Evolutionary conservation across 53 echinoderm and acorn worm species (phyloP), one percentile per base, ranked within the genome.

Genomic region (Echinarachnius parma): DNA sequence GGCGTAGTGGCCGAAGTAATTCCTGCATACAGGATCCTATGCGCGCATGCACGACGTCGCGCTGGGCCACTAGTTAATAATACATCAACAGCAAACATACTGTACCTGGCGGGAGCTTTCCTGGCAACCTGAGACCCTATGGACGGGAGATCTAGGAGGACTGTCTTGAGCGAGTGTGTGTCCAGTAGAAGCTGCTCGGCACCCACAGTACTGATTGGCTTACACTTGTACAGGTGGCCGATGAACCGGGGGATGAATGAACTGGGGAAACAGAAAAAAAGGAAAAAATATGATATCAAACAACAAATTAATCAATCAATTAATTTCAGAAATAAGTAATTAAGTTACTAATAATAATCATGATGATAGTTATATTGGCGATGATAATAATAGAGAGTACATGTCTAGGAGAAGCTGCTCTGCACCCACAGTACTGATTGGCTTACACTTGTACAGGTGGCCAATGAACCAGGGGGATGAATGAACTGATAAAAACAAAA

Each of bases 171-270:
- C 31, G 98, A 98, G 79, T 98, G 98, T 20, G 98, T 92, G 61
- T 98, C 98, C 4, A 98, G 55, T 13, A 98, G 68, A 21, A 98
- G 78, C 58, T 98, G 98, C 64, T 98, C 98, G 7, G 98, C 91
- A 9, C 98, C 98, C 2, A 98, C 98, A 22, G 98, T 98, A 76
- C 98, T 98, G 62, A 98, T 91, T 39, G 98, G 98, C 54, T 98
- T 98, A 66, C 98, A 98, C 30, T 86, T 98, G 60, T 78, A 98
- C 61, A 85, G 64, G 62, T 98, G 98, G 37, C 77, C 83, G 53
- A 98, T 80, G 63, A 98, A 98, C 23, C 92, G 76, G 34, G 98
- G 98, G 71, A 98, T 98, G 78, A 98, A 98, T 34, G 98, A 85
- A 50, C 98, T 98, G 78, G 0, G 52, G 77, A 11, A 31, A 0